Evolutionary conservation across 2,888 invertebrate species (phyloP), one percentile per base, ranked within the genome.

Genomic region (Notodonta ziczac): DNA sequence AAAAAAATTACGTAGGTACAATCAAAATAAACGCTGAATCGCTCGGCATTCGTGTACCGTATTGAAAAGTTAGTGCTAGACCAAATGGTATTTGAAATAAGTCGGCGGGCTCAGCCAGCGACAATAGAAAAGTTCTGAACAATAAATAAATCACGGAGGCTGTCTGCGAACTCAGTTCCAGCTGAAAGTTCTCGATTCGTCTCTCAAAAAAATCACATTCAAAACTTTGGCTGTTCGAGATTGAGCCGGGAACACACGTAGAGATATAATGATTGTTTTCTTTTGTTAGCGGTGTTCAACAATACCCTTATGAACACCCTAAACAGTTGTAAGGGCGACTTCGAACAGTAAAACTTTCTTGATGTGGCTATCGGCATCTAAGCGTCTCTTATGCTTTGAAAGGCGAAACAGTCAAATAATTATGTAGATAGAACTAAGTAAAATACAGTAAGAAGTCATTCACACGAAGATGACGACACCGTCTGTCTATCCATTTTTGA

Each of bases 131-230:
- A 58, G 61, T 57, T 53, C 39, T 46, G 51, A 24, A 52, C 39
- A 52, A 16, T 40, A 66, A 66, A 65, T 67, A 67, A 67, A 67
- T 67, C 67, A 64, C 61, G n/a, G 16, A 50, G 50, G 16, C 50
- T 16, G 64, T 59, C 39, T 16, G n/a, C n/a, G 56, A 67, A 64
- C 50, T 67, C 53, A 32, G 55, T 52, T 57, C n/a, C 16, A 16
- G 16, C n/a, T n/a, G 6, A 50, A 16, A 50, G 50, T 50, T 14
- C 16, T 3, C 4, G 50, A 50, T 14, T 16, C 16, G 50, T 50
- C 16, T 50, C 50, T 8, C 5, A 50, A 50, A 50, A 50, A 50
- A 50, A 50, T 50, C 14, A 46, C 13, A 46, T 46, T 46, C 46
- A n/a, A 3, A 13, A 46, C 46, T 46, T 46, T 6, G n/a, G n/a